Evolutionary conservation across 1,140 invertebrate genomes (phyloP).

Genomic region (Marisa cornuarietis): DNA sequence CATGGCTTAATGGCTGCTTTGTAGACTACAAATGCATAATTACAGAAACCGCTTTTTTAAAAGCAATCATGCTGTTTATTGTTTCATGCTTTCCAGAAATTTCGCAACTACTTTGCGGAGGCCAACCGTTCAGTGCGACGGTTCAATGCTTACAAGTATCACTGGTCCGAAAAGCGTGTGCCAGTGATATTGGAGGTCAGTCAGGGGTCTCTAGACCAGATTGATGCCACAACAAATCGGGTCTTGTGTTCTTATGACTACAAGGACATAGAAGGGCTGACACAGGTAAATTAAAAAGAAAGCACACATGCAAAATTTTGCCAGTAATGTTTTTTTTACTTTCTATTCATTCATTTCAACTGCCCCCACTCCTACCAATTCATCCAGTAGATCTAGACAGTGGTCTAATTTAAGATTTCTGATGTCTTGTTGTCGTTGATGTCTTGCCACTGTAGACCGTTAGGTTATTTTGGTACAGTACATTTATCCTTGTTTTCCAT

Average conservation of each 20-base stretch:
- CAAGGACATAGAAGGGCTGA: constrained; percentile 88
- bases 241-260: constrained; percentile 81
- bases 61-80: not conserved
- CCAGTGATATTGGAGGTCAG: constrained; percentile 90
- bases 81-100: constrained; percentile 58
- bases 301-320: no score
- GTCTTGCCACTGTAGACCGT: no score
- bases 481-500: no score
- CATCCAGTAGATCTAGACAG: no score
- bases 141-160: constrained; percentile 92
- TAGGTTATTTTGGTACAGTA: no score
- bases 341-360: no score
- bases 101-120: constrained; percentile 63
- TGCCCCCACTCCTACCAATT: no score
- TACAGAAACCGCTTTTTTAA: not conserved
- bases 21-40: no score
- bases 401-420: no score
- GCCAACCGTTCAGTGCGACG: constrained; percentile 70
- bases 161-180: constrained; percentile 91
- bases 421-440: no score
- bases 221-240: constrained; percentile 84
- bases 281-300: constrained; percentile 65
- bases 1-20: no score
- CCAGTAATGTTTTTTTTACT: no score
- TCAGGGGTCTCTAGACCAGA: constrained; percentile 87